Conservation (phyloP, 92 coral and sea anemone species). For the Metridium senile region DNA sequence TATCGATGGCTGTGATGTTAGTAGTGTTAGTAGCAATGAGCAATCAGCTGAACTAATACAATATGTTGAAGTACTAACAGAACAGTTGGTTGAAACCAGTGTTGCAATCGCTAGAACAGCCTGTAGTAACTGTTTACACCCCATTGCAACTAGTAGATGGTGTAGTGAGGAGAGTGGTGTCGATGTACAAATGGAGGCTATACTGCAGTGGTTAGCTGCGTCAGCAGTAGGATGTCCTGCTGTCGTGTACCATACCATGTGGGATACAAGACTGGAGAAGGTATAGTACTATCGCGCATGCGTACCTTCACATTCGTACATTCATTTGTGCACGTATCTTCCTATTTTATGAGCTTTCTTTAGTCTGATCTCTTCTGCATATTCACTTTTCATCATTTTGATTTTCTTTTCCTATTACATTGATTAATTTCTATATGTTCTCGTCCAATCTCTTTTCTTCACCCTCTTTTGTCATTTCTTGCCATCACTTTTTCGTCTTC, state of each 20-base stretch:
- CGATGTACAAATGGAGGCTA: constrained; percentile 77
- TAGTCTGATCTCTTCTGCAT: too few relatives aligned
- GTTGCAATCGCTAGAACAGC: constrained; percentile 43
- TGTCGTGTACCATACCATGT: constrained; percentile 62
- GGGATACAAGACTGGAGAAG: constrained; percentile 61
- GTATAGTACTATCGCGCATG: constrained; percentile 24
- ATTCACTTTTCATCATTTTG: too few relatives aligned
- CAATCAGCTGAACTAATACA: constrained; percentile 13
- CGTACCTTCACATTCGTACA: too few relatives aligned
- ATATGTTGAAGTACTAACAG: constrained; percentile 14
- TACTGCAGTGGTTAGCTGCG: constrained; percentile 87
- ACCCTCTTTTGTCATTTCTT: too few relatives aligned
- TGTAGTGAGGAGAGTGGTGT: constrained; percentile 67
- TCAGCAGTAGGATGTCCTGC: constrained; percentile 84
- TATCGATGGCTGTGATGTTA: not conserved
- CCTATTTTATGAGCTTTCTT: too few relatives aligned
- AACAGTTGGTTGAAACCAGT: constrained; percentile 26
- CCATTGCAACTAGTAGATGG: constrained; percentile 83
- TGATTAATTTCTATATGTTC: too few relatives aligned
- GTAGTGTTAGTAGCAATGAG: not conserved
- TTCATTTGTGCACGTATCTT: too few relatives aligned
- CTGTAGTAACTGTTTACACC: constrained; percentile 23
- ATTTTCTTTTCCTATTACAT: too few relatives aligned
- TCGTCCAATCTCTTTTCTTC: too few relatives aligned
- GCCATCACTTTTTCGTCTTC: too few relatives aligned